A percentile compares a stretch with the other conserved stretches of the same genome.
Evolutionary conservation across 2,888 invertebrate species (phyloP).

Genomic region (Thymelicus acteon): DNA sequence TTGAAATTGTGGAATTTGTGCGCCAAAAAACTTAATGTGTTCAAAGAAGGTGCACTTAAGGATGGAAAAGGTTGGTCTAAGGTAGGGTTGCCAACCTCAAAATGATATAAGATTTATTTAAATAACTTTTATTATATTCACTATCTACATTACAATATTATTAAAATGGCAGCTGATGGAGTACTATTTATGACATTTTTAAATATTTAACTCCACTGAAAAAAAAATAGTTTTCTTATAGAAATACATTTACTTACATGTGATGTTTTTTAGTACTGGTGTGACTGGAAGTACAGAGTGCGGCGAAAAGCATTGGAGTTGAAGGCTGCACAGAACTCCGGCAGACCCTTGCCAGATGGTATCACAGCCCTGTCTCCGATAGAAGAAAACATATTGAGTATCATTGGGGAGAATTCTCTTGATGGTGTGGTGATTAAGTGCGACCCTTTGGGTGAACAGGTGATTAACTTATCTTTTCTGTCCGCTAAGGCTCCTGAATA

Average conservation of each 20-base stretch:
- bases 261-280: slow-evolving; percentile 61
- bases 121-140: too few relatives aligned
- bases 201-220: too few relatives aligned
- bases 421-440: slow-evolving; percentile 58
- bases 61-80: slow-evolving; percentile 71
- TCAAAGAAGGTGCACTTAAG: slow-evolving; percentile 39
- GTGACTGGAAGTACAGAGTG: slow-evolving; percentile 70
- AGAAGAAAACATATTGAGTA: slow-evolving; percentile 60
- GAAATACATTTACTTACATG: slow-evolving; percentile 1
- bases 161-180: too few relatives aligned
- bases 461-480: not conserved
- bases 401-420: slow-evolving; percentile 59
- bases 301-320: slow-evolving; percentile 62
- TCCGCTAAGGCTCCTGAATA: too few relatives aligned
- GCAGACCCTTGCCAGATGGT: slow-evolving; percentile 54
- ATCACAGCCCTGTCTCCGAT: slow-evolving; percentile 53
- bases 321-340: slow-evolving; percentile 54
- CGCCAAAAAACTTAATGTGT: slow-evolving; percentile 49
- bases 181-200: too few relatives aligned
- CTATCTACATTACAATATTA: too few relatives aligned
- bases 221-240: too few relatives aligned
- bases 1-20: slow-evolving; percentile 63
- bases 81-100: too few relatives aligned
- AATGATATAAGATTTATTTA: not conserved
- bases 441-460: slow-evolving; percentile 56